Percentiles rank a stretch among this genome's conserved stretches.
Conservation (phyloP, 1,140 invertebrate species). For the Calephelis nemesis region DNA sequence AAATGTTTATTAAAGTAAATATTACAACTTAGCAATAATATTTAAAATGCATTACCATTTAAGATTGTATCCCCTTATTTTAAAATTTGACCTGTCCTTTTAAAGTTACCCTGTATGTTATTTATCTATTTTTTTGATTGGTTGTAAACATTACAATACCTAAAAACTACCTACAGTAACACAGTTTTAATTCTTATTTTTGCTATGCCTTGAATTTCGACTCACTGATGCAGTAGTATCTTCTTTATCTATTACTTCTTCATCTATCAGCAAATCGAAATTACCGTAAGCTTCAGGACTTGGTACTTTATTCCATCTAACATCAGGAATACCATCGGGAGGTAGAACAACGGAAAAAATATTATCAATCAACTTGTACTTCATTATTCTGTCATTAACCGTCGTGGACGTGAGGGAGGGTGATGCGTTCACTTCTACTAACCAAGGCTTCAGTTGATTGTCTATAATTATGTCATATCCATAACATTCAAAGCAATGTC, state of each 20-base stretch:
- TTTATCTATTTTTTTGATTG: too few species aligned
- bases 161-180: too few species aligned
- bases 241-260: slow-evolving; percentile 81
- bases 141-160: too few species aligned
- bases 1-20: too few species aligned
- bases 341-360: slow-evolving; percentile 95
- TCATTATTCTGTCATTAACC: slow-evolving; percentile 96
- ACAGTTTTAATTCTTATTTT: too few species aligned
- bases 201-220: not conserved
- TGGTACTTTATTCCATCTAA: slow-evolving; percentile 94
- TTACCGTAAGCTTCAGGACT: slow-evolving; percentile 89
- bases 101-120: too few species aligned
- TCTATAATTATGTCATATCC: slow-evolving; percentile 96
- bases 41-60: too few species aligned
- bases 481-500: slow-evolving; percentile 94
- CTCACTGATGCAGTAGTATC: slow-evolving; percentile 31
- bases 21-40: too few species aligned
- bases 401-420: slow-evolving; percentile 97
- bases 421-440: slow-evolving; percentile 69
- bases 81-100: too few species aligned
- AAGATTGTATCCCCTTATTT: too few species aligned
- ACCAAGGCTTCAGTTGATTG: slow-evolving; percentile 91
- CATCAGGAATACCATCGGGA: slow-evolving; percentile 93
- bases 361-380: slow-evolving; percentile 97
- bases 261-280: slow-evolving; percentile 94